Conservation (phyloP, 1,140 invertebrate species). For the Psix sp. region DNA sequence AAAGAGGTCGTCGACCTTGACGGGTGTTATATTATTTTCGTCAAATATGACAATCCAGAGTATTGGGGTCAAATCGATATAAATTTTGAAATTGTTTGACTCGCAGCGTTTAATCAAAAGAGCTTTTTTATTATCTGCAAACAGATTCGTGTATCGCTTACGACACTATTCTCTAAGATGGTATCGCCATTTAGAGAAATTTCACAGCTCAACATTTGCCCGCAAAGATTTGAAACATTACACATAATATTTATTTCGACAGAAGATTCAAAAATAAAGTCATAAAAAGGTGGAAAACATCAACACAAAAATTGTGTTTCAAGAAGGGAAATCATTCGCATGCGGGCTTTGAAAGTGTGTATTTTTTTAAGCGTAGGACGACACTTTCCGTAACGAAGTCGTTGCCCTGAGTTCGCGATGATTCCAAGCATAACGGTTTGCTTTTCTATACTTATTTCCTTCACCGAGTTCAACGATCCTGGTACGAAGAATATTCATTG, state of each 20-base stretch:
- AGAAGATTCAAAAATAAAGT: too few relatives aligned
- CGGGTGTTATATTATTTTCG: conserved; percentile 63
- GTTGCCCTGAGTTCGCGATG: conserved; percentile 51
- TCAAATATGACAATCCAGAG: conserved; percentile 53
- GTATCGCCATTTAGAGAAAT: too few relatives aligned
- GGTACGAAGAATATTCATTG: conserved; percentile 3
- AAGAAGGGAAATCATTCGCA: too few relatives aligned
- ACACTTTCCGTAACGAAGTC: conserved; percentile 54
- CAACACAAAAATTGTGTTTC: too few relatives aligned
- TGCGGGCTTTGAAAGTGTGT: not conserved
- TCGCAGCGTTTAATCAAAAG: too few relatives aligned
- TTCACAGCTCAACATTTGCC: too few relatives aligned
- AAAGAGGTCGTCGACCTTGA: conserved; percentile 47
- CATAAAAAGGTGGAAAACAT: too few relatives aligned
- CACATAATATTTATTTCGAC: too few relatives aligned
- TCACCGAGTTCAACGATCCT: conserved; percentile 55
- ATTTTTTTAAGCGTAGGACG: conserved; percentile 31
- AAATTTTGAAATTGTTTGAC: conserved; percentile 43
- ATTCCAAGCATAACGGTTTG: conserved; percentile 60
- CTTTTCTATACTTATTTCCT: conserved; percentile 58
- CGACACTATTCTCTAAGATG: too few relatives aligned
- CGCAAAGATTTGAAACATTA: too few relatives aligned
- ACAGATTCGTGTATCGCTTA: too few relatives aligned
- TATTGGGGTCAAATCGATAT: conserved; percentile 60
- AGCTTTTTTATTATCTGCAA: conserved; percentile 24